Conservation (phyloP, 2,797 vertebrate species). For the Danio choprae region DNA sequence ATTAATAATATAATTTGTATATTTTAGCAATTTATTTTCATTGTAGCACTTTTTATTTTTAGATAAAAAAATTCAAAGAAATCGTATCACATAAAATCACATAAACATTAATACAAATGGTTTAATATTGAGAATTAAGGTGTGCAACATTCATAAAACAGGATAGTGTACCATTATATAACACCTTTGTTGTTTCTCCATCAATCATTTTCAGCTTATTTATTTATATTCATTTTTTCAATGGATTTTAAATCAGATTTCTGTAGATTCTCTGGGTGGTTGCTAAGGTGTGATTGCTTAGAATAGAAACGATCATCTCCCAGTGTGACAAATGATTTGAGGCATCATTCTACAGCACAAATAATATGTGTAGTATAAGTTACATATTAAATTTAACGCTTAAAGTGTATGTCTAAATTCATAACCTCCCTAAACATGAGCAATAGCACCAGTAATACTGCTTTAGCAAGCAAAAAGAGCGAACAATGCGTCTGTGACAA, state of each 20-base stretch:
- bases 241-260: not conserved
- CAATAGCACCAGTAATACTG: not conserved
- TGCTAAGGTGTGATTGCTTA: not conserved
- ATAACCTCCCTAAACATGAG: not conserved
- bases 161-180: no score
- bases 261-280: not conserved
- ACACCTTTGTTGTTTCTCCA: no score
- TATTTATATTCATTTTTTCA: no score
- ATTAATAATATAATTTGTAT: no score
- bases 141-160: no score
- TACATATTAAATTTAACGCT: not conserved
- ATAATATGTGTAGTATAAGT: not conserved
- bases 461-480: not conserved
- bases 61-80: no score
- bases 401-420: not conserved
- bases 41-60: no score
- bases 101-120: no score
- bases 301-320: not conserved
- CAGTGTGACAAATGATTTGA: not conserved
- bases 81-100: no score
- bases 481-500: not conserved
- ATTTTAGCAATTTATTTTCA: no score
- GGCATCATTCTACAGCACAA: not conserved
- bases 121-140: no score
- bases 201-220: no score